These are phyloP conservation scores for Champsocephalus esox DNA, from an alignment of 2,797 vertebrate species.

Conservation along the genomic window DNA sequence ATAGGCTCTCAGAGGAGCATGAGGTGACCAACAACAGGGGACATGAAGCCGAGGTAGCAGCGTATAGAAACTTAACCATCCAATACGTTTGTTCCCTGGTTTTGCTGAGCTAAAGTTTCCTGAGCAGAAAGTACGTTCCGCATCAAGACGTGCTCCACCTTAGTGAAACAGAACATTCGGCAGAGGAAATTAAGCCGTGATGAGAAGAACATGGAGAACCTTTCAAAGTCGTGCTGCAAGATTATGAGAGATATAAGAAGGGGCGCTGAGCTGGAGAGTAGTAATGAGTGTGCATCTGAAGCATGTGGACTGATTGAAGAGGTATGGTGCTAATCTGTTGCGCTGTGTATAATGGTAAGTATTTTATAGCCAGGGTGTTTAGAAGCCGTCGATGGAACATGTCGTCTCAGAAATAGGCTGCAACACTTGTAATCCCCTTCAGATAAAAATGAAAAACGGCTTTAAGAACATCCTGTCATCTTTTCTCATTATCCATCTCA, in stretches of 20 bases:
- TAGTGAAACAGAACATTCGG: slow-evolving; percentile 20
- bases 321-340: slow-evolving; percentile 32
- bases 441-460: slow-evolving; percentile 1
- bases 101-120: slow-evolving; percentile 27
- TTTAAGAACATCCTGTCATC: slow-evolving; percentile 29
- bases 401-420: slow-evolving; percentile 16
- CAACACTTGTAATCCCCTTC: slow-evolving; percentile 35
- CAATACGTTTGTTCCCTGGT: slow-evolving; percentile 3
- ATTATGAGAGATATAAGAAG: slow-evolving; percentile 20
- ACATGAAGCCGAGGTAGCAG: background rate
- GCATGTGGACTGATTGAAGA: slow-evolving; percentile 42
- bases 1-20: slow-evolving; percentile 66
- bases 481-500: slow-evolving; percentile 8
- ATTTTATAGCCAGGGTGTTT: slow-evolving; percentile 21
- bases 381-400: slow-evolving; percentile 25
- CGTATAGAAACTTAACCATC: background rate
- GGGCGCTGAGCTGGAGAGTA: background rate
- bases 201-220: slow-evolving; percentile 15
- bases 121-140: slow-evolving; percentile 1
- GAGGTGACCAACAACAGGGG: slow-evolving; percentile 25
- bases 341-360: slow-evolving; percentile 26
- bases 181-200: slow-evolving; percentile 19
- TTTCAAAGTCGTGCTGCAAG: slow-evolving; percentile 23
- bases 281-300: slow-evolving; percentile 31
- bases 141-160: slow-evolving; percentile 6